Base-by-base conservation (phyloP, 2,113 vertebrate species). In the Thalassoma bifasciatum region DNA sequence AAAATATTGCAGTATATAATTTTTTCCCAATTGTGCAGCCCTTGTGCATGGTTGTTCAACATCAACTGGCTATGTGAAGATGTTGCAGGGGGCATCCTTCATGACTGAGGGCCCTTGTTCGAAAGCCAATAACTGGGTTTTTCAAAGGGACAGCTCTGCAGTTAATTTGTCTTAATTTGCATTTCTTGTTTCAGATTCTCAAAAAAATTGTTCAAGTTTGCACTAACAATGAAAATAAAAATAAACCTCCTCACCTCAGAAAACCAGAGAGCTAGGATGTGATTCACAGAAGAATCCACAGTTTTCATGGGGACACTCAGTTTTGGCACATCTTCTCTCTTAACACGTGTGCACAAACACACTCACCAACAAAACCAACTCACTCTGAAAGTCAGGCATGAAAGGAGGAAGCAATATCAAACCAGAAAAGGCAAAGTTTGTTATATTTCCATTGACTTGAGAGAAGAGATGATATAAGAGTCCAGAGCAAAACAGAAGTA, bases 351-450 rank as follows among this genome's bases (percentile, higher is more conserved):
- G 10, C 53, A 40, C 50, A 30, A 47, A 72, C 21, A 59, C 42
- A n/a, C 52, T 64, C 69, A 72, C 42, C 17, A 58, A 51, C 44
- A 62, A 44, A 34, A 21, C 4, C 44, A 73, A 77, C 70, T 80
- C 64, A 23, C 30, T 50, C 40, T 78, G 58, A 84, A 89, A 81
- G 78, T 82, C 65, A 67, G 40, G n/a, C 62, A 54, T 72, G 46
- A 68, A 84, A 60, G 49, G 24, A 13, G 37, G 8, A 66, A 42
- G 38, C 75, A 56, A 65, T 84, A 82, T 90, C 70, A 83, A 74
- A 60, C 61, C 66, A 44, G 60, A 70, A 67, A 70, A 54, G 42
- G 50, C 17, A 10, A 21, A 30, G 1, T 22, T 78, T 50, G 64
- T 81, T 75, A 72, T 67, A 76, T 30, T 65, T 61, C 24, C 17